Base-by-base conservation (phyloP, 1,140 invertebrate genomes). In the Brachionus koreanus region DNA sequence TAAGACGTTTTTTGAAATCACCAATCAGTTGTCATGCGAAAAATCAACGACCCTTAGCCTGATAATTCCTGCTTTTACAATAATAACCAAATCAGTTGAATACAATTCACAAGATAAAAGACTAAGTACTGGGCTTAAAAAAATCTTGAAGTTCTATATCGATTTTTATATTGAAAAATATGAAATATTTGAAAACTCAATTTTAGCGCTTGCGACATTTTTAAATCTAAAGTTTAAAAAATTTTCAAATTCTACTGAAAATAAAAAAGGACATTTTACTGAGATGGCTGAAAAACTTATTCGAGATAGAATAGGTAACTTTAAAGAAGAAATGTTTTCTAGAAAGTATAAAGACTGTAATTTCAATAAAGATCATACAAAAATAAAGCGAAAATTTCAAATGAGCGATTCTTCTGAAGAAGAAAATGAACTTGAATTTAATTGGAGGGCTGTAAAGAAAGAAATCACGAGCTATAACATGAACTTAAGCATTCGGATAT, bases 171-270 rank as follows among this genome's bases (percentile, higher is more conserved):
- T 13, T 25, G n/a, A 39, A 0, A 69, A 42, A 69, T 69, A 69
- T 10, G 10, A n/a, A 13, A 13, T 69, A 1, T 39, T 42, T 19
- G 33, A 37, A 0, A 39, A 69, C 7, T 39, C 13, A 16, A 16
- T 39, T 39, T 39, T 69, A 69, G 19, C 37, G 1, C 37, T 69
- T 1, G 29, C 65, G 0, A 69, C 67, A 19, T 69, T 39, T 69
- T 69, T 69, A 5, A 37, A 69, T 69, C 67, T 35, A 42, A 69
- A 42, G 37, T 69, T 1, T n/a, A 69, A 69, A 23, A 69, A 69
- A 23, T 39, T 69, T 69, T 69, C 67, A 39, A 69, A 69, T 16
- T n/a, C 67, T 39, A 42, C 0, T 25, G n/a, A 19, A 39, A 35
- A 69, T 0, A 13, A 69, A 69, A 37, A 65, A 42, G 35, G 0